A percentile compares a stretch with the other conserved stretches of the same genome.
These are phyloP conservation scores for Dione vanillae DNA, from an alignment of 2,888 invertebrate genomes.

Conservation along the genomic window DNA sequence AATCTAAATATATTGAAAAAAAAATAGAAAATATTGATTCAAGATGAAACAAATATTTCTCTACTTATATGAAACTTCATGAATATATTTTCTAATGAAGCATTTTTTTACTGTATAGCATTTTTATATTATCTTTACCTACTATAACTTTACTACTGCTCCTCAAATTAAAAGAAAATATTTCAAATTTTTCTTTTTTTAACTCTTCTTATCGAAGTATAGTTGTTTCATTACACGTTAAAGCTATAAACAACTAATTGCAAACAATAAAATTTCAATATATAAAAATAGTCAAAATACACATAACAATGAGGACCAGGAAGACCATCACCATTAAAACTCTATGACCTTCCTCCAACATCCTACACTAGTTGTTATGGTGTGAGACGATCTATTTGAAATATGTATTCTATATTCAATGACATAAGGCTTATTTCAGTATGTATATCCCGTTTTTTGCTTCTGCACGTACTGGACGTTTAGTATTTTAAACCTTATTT, in stretches of 20 bases:
- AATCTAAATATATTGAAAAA: too few species aligned
- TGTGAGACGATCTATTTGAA: conserved; percentile 9
- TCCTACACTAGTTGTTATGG: conserved; percentile 29
- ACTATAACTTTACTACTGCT: too few species aligned
- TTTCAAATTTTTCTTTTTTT: background rate
- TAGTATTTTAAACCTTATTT: background rate
- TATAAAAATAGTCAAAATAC: background rate
- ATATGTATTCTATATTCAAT: conserved; percentile 14
- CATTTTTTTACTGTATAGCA: too few species aligned
- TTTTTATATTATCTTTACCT: too few species aligned
- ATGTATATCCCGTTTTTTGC: conserved; percentile 18
- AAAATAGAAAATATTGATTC: too few species aligned
- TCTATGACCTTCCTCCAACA: conserved; percentile 40
- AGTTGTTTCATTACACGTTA: too few species aligned
- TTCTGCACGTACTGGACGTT: background rate
- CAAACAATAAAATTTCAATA: background rate
- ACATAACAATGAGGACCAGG: conserved; percentile 35
- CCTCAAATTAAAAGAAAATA: too few species aligned
- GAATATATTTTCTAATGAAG: too few species aligned
- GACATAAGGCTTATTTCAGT: conserved; percentile 14
- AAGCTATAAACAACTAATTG: background rate
- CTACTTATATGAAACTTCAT: too few species aligned
- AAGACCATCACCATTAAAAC: conserved; percentile 40
- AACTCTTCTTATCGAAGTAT: background rate
- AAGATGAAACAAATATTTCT: too few species aligned